Evolutionary conservation across 2,888 invertebrate species (phyloP).

Genomic region (Rhimphoctona megacephalus): DNA sequence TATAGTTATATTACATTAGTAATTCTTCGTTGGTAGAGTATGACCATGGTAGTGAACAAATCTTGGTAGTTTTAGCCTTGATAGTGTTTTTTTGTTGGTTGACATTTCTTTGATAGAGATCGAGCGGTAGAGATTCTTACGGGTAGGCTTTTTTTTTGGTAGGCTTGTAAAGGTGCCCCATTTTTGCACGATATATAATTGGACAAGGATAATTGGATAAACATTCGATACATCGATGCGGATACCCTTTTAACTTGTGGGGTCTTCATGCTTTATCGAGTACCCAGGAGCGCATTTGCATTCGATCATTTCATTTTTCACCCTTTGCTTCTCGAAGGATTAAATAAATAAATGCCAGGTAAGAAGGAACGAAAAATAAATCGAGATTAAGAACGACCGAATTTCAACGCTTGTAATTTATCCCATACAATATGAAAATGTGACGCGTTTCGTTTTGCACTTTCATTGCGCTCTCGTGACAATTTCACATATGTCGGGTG

Average conservation of each 20-base stretch:
- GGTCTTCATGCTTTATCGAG: not conserved
- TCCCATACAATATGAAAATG: not conserved
- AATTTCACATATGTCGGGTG: constrained; percentile 32
- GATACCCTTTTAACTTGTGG: not conserved
- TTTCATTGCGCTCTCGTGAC: constrained; percentile 25
- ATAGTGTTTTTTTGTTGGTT: no score
- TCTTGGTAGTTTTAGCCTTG: no score
- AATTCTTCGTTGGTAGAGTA: no score
- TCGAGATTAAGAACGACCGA: not conserved
- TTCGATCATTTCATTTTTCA: not conserved
- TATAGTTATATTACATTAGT: no score
- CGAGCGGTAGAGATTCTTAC: no score
- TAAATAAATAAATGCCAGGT: constrained; percentile 6
- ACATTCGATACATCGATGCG: constrained; percentile 13
- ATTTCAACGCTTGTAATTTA: not conserved
- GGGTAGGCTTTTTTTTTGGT: no score
- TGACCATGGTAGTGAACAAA: no score
- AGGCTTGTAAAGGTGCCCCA: no score
- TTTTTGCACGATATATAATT: constrained; percentile 15
- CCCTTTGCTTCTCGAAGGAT: not conserved
- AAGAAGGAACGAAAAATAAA: not conserved
- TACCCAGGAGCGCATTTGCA: not conserved
- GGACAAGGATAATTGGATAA: constrained; percentile 19
- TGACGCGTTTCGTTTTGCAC: constrained; percentile 30
- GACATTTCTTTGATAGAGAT: no score